Conservation (phyloP, 1,140 invertebrate genomes). For the Coptotermes formosanus region DNA sequence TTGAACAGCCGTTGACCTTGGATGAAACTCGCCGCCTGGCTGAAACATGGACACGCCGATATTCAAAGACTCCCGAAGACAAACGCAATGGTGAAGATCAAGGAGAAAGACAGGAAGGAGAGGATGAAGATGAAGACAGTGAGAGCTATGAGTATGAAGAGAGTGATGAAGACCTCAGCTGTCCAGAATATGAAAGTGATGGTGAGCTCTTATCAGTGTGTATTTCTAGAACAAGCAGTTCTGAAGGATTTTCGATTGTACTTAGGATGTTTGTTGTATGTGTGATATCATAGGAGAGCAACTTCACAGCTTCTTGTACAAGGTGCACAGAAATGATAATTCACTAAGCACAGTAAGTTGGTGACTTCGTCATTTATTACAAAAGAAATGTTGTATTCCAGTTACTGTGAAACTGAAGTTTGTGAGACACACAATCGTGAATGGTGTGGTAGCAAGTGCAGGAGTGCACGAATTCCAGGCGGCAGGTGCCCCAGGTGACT, state of each 20-base stretch:
- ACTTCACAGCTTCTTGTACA: too few species aligned
- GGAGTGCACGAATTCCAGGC: too few species aligned
- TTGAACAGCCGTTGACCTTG: slow-evolving; percentile 58
- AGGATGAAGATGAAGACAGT: slow-evolving; percentile 42
- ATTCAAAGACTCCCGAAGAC: slow-evolving; percentile 46
- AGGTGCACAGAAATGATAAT: too few species aligned
- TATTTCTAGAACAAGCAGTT: neutral
- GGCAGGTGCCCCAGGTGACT: too few species aligned
- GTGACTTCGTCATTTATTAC: too few species aligned
- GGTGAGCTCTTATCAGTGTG: slow-evolving; percentile 46
- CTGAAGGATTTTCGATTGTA: neutral
- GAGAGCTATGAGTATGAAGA: slow-evolving; percentile 53
- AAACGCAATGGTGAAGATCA: slow-evolving; percentile 35
- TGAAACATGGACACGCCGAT: slow-evolving; percentile 60
- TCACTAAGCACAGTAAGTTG: too few species aligned
- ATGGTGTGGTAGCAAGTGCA: too few species aligned
- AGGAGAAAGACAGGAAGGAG: slow-evolving; percentile 32
- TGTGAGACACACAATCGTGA: too few species aligned
- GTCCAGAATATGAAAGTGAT: slow-evolving; percentile 63
- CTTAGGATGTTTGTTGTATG: neutral
- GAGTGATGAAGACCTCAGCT: slow-evolving; percentile 57
- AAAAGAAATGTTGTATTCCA: too few species aligned
- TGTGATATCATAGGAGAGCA: neutral
- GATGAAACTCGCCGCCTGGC: slow-evolving; percentile 64
- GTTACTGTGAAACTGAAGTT: too few species aligned